phyloP scores from a whole-genome alignment of 2,888 invertebrate species.

The Resseliella maxima region DNA sequence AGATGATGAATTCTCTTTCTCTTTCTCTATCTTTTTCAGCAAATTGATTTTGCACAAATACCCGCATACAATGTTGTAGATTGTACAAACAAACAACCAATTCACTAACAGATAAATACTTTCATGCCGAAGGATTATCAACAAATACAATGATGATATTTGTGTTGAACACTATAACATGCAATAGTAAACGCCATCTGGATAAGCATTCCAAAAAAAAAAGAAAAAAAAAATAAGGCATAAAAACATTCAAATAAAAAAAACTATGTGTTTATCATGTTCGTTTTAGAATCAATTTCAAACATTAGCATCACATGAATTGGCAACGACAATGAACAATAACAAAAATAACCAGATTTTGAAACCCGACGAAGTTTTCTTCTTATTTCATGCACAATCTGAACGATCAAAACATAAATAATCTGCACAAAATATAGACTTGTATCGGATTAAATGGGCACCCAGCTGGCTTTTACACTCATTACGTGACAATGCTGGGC shows the following conservation, averaged over 20 bases:
- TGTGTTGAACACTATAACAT: not conserved
- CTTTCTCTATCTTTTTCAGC: not conserved
- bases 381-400: not conserved
- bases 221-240: no score
- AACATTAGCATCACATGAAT: not conserved
- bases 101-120: not conserved
- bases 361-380: not conserved
- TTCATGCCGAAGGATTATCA: not conserved
- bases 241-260: no score
- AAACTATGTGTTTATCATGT: not conserved
- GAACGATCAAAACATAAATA: slow-evolving; percentile 45
- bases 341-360: not conserved
- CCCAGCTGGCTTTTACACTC: slow-evolving; percentile 51
- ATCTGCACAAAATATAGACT: slow-evolving; percentile 15
- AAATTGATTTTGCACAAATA: not conserved
- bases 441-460: slow-evolving; percentile 52
- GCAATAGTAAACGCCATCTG: slow-evolving; percentile 32
- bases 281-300: not conserved
- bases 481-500: slow-evolving; percentile 49
- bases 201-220: not conserved
- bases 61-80: not conserved
- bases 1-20: slow-evolving; percentile 6
- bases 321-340: slow-evolving; percentile 13
- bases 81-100: not conserved
- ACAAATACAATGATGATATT: not conserved